A percentile compares a stretch with the other conserved stretches of the same genome.
Conservation (phyloP, 1,140 invertebrate genomes). For the Dreissena rostriformis region DNA sequence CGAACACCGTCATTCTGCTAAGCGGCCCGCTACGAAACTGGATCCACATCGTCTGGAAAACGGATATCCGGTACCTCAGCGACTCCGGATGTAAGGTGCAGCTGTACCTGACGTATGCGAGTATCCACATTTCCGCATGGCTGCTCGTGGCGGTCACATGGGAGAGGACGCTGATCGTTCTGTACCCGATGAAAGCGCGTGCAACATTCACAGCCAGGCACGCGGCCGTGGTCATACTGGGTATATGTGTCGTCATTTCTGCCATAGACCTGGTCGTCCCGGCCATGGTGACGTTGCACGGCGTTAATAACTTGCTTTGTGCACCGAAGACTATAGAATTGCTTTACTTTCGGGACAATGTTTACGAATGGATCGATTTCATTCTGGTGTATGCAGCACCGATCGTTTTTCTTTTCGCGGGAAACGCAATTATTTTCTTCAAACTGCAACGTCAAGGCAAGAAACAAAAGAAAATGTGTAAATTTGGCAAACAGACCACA, state of each 20-base stretch:
- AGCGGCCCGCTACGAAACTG: conserved; percentile 64
- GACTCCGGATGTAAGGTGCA: conserved; percentile 59
- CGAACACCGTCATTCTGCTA: conserved; percentile 60
- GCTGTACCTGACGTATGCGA: neutral
- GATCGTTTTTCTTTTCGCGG: neutral
- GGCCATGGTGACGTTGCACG: neutral
- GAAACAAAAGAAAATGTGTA: conserved; percentile 12
- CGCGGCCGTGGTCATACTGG: neutral
- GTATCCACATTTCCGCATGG: neutral
- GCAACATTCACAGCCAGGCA: neutral
- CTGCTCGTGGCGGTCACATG: neutral
- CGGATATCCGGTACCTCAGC: conserved; percentile 57
- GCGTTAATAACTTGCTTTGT: neutral
- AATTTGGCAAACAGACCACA: neutral
- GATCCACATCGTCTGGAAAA: conserved; percentile 50
- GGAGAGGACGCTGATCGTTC: conserved; percentile 15
- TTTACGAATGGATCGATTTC: neutral
- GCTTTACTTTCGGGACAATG: neutral
- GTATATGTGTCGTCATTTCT: neutral
- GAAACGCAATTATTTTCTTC: conserved; percentile 35
- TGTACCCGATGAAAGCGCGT: conserved; percentile 19
- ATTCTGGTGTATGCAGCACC: neutral
- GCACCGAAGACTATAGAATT: neutral
- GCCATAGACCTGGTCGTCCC: neutral
- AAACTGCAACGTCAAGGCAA: neutral